Conservation (phyloP, 2,113 vertebrate species). For the Hyla sarda region DNA sequence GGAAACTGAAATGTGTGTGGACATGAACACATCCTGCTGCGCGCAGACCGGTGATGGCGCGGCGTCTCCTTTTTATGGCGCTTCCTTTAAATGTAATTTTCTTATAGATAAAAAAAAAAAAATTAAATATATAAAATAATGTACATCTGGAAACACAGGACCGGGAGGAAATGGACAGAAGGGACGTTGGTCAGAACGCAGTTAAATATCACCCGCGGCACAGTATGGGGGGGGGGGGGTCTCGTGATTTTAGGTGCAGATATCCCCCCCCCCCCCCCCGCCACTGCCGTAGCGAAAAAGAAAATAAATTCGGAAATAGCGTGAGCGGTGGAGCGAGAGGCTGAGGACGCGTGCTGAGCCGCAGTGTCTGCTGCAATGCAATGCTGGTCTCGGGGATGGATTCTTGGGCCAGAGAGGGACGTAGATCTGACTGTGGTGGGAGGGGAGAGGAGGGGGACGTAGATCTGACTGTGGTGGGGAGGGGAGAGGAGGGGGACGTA, state of each 20-base stretch:
- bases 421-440: too few species aligned
- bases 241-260: not conserved
- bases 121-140: too few species aligned
- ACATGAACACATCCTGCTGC: not conserved
- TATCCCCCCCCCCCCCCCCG: too few species aligned
- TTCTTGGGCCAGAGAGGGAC: too few species aligned
- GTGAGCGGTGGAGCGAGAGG: not conserved
- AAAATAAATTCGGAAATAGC: constrained; percentile 26
- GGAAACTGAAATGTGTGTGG: too few species aligned
- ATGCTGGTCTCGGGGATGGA: constrained; percentile 9
- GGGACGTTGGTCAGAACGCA: not conserved
- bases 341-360: not conserved
- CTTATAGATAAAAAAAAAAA: not conserved
- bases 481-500: not conserved
- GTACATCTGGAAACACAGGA: not conserved
- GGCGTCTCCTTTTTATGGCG: not conserved
- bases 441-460: too few species aligned
- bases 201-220: not conserved
- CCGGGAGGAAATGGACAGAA: not conserved
- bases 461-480: too few species aligned
- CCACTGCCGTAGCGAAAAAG: too few species aligned
- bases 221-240: not conserved
- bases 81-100: not conserved
- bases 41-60: fast-evolving
- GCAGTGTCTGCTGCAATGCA: not conserved